phyloP scores from a whole-genome alignment of 35 echinoderm and acorn worm genomes.

The Antedon bifida region DNA sequence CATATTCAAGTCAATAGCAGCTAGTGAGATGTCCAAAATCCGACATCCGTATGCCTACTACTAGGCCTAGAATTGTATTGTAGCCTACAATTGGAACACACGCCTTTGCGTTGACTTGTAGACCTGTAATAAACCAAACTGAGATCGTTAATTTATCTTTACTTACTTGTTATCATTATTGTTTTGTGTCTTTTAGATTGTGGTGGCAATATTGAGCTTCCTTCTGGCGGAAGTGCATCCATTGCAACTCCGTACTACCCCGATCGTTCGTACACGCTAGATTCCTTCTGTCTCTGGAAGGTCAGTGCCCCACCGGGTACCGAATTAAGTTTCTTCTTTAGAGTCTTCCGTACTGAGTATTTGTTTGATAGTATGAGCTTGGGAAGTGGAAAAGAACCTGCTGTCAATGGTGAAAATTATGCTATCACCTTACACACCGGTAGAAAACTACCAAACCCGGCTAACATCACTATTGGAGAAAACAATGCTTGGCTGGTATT shows the following conservation, averaged over 20 bases:
- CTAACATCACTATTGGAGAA: neutral
- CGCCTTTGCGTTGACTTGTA: too few relatives aligned
- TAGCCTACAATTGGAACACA: too few relatives aligned
- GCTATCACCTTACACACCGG: neutral
- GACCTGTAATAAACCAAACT: too few relatives aligned
- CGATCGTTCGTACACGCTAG: conserved; percentile 28
- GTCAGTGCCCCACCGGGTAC: conserved; percentile 28
- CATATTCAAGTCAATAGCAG: too few relatives aligned
- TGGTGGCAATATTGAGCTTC: conserved; percentile 45
- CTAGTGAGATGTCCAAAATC: too few relatives aligned
- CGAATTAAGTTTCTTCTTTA: conserved; percentile 44
- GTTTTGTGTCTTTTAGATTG: conserved; percentile 34
- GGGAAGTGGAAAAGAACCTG: conserved; percentile 43
- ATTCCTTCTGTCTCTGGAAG: conserved; percentile 45
- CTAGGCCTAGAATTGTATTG: too few relatives aligned
- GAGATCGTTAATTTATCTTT: too few relatives aligned
- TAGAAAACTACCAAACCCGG: neutral
- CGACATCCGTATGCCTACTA: too few relatives aligned
- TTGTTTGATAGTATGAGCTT: conserved; percentile 32
- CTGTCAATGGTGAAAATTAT: conserved; percentile 1
- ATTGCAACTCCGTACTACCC: conserved; percentile 50
- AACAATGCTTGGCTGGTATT: neutral
- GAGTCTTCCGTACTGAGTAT: conserved; percentile 41
- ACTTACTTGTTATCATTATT: neutral
- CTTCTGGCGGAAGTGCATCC: conserved; percentile 26